phyloP scores from a whole-genome alignment of 2,797 vertebrate genomes.

The Lepidocolaptes lacrymiger region DNA sequence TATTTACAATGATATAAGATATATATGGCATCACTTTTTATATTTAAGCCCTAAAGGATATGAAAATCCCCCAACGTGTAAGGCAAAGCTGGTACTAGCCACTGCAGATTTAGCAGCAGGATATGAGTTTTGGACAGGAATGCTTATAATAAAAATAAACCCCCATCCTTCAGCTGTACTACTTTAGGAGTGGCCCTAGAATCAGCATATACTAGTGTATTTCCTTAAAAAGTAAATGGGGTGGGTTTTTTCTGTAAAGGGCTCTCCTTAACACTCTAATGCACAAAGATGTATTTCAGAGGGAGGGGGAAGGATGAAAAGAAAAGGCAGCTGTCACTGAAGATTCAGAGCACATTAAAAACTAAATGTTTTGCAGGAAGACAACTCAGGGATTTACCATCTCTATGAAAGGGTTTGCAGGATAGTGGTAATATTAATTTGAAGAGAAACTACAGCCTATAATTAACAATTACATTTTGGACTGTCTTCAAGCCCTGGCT shows the following conservation, averaged over 20 bases:
- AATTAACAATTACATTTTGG: not conserved
- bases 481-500: not conserved
- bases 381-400: not conserved
- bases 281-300: not conserved
- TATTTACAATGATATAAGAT: not conserved
- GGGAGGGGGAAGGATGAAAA: not conserved
- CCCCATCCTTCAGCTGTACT: not conserved
- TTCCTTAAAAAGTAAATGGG: not conserved
- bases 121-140: not conserved
- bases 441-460: not conserved
- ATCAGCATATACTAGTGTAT: not conserved
- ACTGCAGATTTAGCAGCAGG: not conserved
- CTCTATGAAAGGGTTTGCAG: not conserved
- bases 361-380: not conserved
- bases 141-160: not conserved
- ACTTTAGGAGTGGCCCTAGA: not conserved
- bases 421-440: not conserved
- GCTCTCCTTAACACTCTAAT: not conserved
- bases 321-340: not conserved
- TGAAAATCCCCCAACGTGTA: not conserved
- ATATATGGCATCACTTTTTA: not conserved
- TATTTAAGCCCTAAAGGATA: conserved; percentile 4
- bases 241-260: not conserved
- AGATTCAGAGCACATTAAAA: not conserved
- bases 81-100: not conserved